phyloP scores from a whole-genome alignment of 2,113 vertebrate genomes.

The Ictalurus punctatus region DNA sequence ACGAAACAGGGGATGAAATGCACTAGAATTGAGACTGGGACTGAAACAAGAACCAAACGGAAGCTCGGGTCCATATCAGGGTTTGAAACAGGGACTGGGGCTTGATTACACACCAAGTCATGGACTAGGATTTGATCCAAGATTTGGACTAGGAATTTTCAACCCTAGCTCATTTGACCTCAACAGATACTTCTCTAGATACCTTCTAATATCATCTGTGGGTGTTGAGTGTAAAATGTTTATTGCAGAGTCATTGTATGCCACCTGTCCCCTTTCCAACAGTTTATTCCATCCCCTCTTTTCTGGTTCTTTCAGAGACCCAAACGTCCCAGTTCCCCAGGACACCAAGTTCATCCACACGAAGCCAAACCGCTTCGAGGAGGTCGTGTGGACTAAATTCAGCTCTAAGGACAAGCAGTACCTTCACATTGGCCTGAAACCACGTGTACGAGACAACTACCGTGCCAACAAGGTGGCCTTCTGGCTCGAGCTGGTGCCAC shows the following conservation, averaged over 20 bases:
- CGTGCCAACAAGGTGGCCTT: slow-evolving; percentile 98
- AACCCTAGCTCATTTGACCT: not conserved
- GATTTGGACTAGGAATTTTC: not conserved
- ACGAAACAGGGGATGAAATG: not conserved
- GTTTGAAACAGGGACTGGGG: not conserved
- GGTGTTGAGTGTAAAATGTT: not conserved
- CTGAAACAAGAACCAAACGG: not conserved
- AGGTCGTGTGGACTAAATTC: slow-evolving; percentile 98
- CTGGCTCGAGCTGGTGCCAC: slow-evolving; percentile 96
- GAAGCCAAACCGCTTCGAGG: slow-evolving; percentile 97
- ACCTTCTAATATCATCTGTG: not conserved
- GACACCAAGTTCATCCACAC: slow-evolving; percentile 99
- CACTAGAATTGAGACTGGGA: not conserved
- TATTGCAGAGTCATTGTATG: not conserved
- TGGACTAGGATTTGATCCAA: not conserved
- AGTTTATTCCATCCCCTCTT: not conserved
- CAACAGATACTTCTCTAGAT: not conserved
- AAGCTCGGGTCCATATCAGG: not conserved
- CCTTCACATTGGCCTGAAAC: slow-evolving; percentile 97
- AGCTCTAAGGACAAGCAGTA: slow-evolving; percentile 98
- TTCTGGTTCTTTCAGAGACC: slow-evolving; percentile 76
- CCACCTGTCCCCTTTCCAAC: not conserved
- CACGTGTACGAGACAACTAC: slow-evolving; percentile 96
- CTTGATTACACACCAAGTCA: too few species aligned
- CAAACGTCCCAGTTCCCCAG: slow-evolving; percentile 95